A percentile compares a stretch with the other conserved stretches of the same genome.
These are phyloP conservation scores for Pomatorhinus ruficollis DNA, from an alignment of 2,113 vertebrate genomes.

Conservation along the genomic window DNA sequence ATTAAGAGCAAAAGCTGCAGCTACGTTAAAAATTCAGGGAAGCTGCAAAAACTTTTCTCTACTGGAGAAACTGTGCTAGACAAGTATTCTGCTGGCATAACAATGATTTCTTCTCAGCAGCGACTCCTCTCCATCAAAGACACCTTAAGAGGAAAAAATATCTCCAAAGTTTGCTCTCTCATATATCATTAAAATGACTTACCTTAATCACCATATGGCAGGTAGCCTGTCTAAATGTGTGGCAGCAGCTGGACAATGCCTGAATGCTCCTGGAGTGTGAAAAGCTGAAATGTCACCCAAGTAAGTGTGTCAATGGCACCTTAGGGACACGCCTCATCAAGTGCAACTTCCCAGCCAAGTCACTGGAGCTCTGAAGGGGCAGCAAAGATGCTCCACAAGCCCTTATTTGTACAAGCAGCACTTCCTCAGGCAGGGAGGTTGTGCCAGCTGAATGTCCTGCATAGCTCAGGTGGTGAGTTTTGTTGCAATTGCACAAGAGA, in stretches of 20 bases:
- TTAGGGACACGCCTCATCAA: not conserved
- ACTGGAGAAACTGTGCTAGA: not conserved
- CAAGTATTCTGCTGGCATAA: not conserved
- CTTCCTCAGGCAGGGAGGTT: not conserved
- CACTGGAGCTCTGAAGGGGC: not conserved
- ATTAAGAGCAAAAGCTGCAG: not conserved
- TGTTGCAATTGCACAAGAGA: not conserved
- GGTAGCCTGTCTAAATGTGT: not conserved
- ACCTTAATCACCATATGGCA: not conserved
- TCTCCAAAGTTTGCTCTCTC: not conserved
- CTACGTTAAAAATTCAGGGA: fast-evolving
- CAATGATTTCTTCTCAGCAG: not conserved
- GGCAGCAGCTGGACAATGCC: not conserved
- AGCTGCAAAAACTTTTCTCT: not conserved
- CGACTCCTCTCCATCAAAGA: not conserved
- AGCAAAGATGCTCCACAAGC: not conserved
- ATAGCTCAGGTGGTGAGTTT: not conserved
- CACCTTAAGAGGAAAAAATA: not conserved
- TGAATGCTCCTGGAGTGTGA: not conserved
- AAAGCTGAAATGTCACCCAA: not conserved
- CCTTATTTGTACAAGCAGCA: not conserved
- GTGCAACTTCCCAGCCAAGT: not conserved
- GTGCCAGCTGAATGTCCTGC: not conserved
- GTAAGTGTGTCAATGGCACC: not conserved
- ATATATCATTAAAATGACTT: not conserved